A percentile compares a stretch with the other conserved stretches of the same genome.
phyloP scores from a whole-genome alignment of 30 jellyfish, hydroid and myxozoan genomes.

The Chrysaora quinquecirrha region DNA sequence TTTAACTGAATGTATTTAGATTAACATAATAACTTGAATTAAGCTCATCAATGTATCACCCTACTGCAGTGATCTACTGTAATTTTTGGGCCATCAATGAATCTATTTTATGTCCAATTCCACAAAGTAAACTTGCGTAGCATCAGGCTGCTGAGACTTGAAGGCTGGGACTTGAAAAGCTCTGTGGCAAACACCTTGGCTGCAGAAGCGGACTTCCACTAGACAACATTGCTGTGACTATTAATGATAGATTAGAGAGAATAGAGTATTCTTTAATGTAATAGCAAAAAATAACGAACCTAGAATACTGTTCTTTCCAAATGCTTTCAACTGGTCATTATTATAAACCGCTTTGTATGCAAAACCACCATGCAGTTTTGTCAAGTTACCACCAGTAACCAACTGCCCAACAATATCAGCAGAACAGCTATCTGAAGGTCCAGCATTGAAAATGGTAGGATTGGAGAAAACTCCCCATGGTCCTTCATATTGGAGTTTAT shows the following conservation, averaged over 20 bases:
- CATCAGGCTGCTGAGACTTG: neutral
- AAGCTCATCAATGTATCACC: too few relatives aligned
- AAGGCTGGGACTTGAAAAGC: neutral
- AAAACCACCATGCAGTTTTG: conserved; percentile 45
- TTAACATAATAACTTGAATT: too few relatives aligned
- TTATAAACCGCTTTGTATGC: conserved; percentile 20
- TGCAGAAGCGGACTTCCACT: too few relatives aligned
- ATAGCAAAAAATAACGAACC: too few relatives aligned
- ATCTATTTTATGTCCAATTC: neutral
- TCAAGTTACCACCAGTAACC: conserved; percentile 56
- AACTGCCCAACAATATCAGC: conserved; percentile 38
- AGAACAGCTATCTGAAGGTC: conserved; percentile 58
- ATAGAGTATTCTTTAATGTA: too few relatives aligned
- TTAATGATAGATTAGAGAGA: too few relatives aligned
- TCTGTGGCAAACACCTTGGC: too few relatives aligned
- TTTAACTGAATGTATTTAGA: too few relatives aligned
- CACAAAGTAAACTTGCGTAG: neutral
- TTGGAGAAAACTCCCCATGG: conserved; percentile 42
- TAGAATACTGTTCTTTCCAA: conserved; percentile 56
- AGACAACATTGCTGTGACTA: too few relatives aligned
- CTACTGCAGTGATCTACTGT: too few relatives aligned
- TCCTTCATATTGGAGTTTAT: conserved; percentile 26
- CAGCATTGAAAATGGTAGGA: conserved; percentile 52
- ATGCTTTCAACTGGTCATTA: conserved; percentile 41
- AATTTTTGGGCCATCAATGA: too few relatives aligned